These are phyloP conservation scores for Palythoa caribaeorum DNA, from an alignment of 92 coral and sea anemone genomes.

Conservation along the genomic window DNA sequence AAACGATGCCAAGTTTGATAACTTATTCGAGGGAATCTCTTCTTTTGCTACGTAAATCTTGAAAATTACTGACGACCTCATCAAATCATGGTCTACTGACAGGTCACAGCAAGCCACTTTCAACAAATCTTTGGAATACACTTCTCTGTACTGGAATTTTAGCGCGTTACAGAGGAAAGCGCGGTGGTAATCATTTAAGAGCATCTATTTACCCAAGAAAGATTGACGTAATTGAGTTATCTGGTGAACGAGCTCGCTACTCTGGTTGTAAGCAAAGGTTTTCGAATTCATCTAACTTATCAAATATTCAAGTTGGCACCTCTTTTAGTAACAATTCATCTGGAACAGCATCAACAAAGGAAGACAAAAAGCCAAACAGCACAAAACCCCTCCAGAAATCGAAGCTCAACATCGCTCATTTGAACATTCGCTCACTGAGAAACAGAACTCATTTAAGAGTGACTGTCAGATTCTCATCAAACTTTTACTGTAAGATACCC, in stretches of 20 bases:
- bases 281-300: constrained; percentile 51
- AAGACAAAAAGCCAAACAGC: constrained; percentile 37
- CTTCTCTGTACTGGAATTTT: not conserved
- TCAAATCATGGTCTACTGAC: constrained; percentile 33
- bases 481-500: too few species aligned
- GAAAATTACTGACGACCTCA: not conserved
- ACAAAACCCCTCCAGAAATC: constrained; percentile 16
- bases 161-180: constrained; percentile 20
- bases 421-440: not conserved
- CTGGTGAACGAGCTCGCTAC: constrained; percentile 54
- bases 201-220: not conserved
- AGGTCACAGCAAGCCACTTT: constrained; percentile 51
- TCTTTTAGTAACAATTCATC: not conserved
- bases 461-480: too few species aligned
- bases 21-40: not conserved
- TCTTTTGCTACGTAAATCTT: constrained; percentile 34
- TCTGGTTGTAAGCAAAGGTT: constrained; percentile 54
- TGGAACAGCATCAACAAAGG: constrained; percentile 36
- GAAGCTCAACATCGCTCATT: not conserved
- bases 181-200: constrained; percentile 49
- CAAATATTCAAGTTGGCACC: constrained; percentile 27
- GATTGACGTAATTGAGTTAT: constrained; percentile 52
- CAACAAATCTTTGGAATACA: constrained; percentile 14
- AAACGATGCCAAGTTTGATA: too few species aligned
- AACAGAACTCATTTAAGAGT: not conserved